Percentiles rank a stretch among this genome's conserved stretches.
phyloP scores from a whole-genome alignment of 2,888 invertebrate genomes.

The Aphelenchoides bicaudatus region DNA sequence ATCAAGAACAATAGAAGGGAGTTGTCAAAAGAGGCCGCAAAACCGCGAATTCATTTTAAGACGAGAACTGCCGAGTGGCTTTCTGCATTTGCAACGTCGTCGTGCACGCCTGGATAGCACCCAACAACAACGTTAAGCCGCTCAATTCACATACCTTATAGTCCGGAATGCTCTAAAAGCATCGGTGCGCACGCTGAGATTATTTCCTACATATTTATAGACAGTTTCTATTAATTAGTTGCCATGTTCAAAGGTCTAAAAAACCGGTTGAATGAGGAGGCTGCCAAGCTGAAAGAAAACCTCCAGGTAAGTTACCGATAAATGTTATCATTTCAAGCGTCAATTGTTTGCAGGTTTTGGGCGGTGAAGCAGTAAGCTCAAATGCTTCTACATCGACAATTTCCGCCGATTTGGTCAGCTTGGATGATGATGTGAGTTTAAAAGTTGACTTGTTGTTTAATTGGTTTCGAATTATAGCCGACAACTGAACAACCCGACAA shows the following conservation, averaged over 20 bases:
- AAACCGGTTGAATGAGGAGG: conserved; percentile 56
- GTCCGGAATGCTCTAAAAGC: background rate
- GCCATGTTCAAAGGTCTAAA: conserved; percentile 60
- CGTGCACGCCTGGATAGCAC: no score
- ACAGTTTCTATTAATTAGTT: background rate
- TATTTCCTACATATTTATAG: background rate
- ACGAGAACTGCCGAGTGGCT: no score
- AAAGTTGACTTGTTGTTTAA: background rate
- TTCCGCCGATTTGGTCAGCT: conserved; percentile 6
- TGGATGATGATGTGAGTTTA: conserved; percentile 17
- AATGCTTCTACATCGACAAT: conserved; percentile 16
- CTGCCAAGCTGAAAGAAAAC: conserved; percentile 45
- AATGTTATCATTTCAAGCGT: background rate
- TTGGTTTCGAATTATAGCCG: background rate
- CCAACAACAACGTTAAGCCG: no score
- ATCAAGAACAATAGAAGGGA: no score
- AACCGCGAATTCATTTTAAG: no score
- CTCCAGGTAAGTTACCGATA: conserved; percentile 8
- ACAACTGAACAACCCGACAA: conserved; percentile 4
- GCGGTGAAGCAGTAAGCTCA: background rate
- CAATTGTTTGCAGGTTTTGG: conserved; percentile 2
- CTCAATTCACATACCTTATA: no score
- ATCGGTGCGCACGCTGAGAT: background rate
- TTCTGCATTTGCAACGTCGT: no score
- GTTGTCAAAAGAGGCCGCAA: no score